Evolutionary conservation across 1,140 invertebrate genomes (phyloP), one percentile per base, ranked within the genome.

Genomic region (Trigoniulus corallinus): DNA sequence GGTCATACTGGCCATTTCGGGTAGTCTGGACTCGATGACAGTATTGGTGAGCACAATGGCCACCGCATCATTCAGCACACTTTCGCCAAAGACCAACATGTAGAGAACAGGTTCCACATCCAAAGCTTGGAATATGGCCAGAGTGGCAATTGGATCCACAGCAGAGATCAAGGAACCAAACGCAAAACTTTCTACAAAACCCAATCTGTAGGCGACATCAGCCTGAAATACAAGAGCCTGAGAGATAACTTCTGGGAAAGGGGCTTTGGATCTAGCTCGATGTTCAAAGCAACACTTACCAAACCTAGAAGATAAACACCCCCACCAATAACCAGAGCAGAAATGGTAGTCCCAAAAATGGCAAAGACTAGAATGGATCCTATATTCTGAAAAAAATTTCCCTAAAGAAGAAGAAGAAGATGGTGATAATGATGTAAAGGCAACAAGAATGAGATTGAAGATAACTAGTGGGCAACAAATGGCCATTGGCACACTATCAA

Each of bases 71-170:
- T 98, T 98, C 0, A 98, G 68, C 58, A 98, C 94, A 61, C 88
- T 93, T 66, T 98, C 95, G 25, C 93, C 93, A 75, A 97, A 96
- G 0, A 97, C 92, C 67, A 97, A 83, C 91, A 97, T 98, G 69
- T 97, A 96, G 0, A 98, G 70, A 3, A 97, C 81, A 18, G 89
- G 91, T 69, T 94, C 88, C 1, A 95, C 83, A 68, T 97, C 84
- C 1, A 97, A 68, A 10, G 93, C 91, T 70, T 97, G 88, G 64
- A 99, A 99, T 57, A 99, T 98, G 2, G 95, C 94, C 39, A 99
- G 79, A 0, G 91, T 96, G 13, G 94, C 93, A 4, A 98, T 94
- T 2, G 94, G 94, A 73, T 98, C 94, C 15, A 98, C 93, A 47
- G 94, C 94, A n/a, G 91, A 96, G 63, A 98, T 97, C 26, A 97